Conservation (phyloP, 2,888 invertebrate genomes). For the Tuta absoluta region DNA sequence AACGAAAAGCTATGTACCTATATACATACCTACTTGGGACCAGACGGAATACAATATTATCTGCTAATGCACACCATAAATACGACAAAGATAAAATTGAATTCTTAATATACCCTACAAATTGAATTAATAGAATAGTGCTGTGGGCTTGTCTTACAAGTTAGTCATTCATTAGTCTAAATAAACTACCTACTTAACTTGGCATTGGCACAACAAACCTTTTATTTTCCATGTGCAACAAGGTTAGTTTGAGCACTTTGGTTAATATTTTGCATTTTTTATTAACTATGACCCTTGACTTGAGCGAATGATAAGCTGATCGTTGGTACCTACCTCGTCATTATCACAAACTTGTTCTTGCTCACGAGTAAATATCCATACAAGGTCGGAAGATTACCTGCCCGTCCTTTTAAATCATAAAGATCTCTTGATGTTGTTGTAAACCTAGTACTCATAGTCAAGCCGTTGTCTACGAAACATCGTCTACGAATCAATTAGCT, state of each 20-base stretch:
- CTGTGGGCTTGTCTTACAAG: too few relatives aligned
- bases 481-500: constrained; percentile 4
- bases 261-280: not conserved
- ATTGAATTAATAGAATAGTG: too few relatives aligned
- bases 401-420: constrained; percentile 13
- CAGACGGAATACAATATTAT: too few relatives aligned
- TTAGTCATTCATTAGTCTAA: too few relatives aligned
- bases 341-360: not conserved
- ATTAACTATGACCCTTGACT: not conserved
- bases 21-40: too few relatives aligned
- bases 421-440: constrained; percentile 16
- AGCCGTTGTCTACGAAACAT: constrained; percentile 1
- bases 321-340: not conserved
- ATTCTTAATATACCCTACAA: too few relatives aligned
- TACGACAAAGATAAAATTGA: too few relatives aligned
- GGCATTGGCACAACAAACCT: too few relatives aligned
- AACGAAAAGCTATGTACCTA: too few relatives aligned
- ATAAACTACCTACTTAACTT: too few relatives aligned
- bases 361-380: not conserved
- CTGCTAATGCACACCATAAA: too few relatives aligned
- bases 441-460: constrained; percentile 24
- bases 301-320: constrained; percentile 1
- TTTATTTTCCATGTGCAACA: not conserved
- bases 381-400: constrained; percentile 8
- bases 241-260: not conserved